Evolutionary conservation across 2,888 invertebrate genomes (phyloP), one percentile per base, ranked within the genome.

Genomic region (Plusia festucae): DNA sequence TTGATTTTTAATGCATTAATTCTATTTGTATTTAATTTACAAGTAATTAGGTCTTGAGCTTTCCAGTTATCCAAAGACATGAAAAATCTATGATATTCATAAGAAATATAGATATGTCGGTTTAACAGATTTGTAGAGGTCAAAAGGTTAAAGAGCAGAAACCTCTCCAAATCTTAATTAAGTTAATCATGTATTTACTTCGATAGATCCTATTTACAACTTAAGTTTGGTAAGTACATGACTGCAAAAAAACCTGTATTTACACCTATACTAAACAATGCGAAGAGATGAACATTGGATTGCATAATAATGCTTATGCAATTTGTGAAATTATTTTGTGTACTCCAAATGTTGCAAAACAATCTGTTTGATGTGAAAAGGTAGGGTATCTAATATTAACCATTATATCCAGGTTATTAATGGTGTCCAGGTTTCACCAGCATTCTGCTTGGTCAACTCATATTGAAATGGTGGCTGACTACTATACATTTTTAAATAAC

Each of bases 251-350:
- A 34, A 15, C 34, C 34, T n/a, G 15, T 7, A 40, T n/a, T 11
- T 34, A 15, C 7, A 40, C 40, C 7, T 6, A n/a, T 3, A 40
- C 40, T 6, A 40, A 6, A 40, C n/a, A n/a, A 40, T 6, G n/a
- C n/a, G 40, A 40, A 40, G 40, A 40, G n/a, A 0, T 40, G n/a
- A 40, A 40, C 13, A 1, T 34, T 7, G 13, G 5, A 40, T 40
- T 40, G 40, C 40, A 40, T 40, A 40, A 40, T 0, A n/a, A n/a
- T 15, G 40, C 40, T 40, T 40, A 40, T 40, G 40, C n/a, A 40
- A 40, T 40, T 40, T 15, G 40, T n/a, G 40, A n/a, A 40, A n/a
- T 40, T 40, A 40, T n/a, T n/a, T 40, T 34, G 40, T n/a, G n/a
- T 6, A 40, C 40, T 4, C 7, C 15, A 40, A 34, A 34, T 34